Evolutionary conservation across 2,888 invertebrate species (phyloP).

Genomic region (Phytoseiulus persimilis): DNA sequence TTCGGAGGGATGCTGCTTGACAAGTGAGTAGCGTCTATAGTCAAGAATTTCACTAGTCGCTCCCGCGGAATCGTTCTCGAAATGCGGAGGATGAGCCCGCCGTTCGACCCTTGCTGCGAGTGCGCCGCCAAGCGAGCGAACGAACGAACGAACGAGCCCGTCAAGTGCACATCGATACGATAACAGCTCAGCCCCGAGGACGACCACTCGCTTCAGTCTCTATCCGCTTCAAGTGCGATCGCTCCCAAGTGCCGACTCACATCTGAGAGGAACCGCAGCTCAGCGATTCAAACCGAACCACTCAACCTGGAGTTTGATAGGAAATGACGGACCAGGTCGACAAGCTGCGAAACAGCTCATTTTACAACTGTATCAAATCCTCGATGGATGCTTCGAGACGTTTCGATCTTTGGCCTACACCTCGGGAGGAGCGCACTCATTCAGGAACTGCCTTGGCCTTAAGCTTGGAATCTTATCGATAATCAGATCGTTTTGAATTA

Average conservation of each 20-base stretch:
- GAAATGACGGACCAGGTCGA: not conserved
- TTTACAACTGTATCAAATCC: not conserved
- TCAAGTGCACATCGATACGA: not conserved
- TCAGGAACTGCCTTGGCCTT: not conserved
- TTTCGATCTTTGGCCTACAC: too few species aligned
- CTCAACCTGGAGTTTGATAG: not conserved
- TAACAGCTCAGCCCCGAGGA: not conserved
- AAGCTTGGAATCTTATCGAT: not conserved
- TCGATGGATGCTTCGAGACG: not conserved
- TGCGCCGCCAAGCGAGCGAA: not conserved
- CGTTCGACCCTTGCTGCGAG: not conserved
- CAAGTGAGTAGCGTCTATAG: not conserved
- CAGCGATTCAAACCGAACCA: not conserved
- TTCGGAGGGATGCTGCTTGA: constrained; percentile 36
- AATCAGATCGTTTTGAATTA: not conserved
- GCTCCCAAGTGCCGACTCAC: not conserved
- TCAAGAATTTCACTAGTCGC: too few species aligned
- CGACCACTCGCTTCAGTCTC: not conserved
- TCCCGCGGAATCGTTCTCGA: too few species aligned
- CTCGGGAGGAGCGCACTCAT: not conserved
- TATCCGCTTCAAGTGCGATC: not conserved
- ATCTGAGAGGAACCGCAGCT: not conserved
- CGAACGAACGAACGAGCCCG: not conserved
- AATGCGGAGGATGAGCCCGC: too few species aligned
- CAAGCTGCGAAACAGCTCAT: not conserved